Conservation (phyloP, 2,888 invertebrate species). For the Andrena hattorfiana region DNA sequence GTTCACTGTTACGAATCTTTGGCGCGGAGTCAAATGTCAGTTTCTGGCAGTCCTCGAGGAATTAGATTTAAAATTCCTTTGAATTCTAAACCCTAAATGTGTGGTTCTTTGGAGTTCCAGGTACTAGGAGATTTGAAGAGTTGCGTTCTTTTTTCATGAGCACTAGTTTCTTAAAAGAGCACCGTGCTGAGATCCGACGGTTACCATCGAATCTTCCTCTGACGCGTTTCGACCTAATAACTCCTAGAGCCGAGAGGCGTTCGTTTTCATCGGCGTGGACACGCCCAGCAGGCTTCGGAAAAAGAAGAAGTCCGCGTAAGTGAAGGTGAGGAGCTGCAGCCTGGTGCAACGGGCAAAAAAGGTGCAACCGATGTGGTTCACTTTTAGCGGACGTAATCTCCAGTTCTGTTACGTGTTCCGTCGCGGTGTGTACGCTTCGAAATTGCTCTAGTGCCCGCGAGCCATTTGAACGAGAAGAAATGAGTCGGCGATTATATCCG, state of each 20-base stretch:
- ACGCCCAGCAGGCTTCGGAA: conserved; percentile 33
- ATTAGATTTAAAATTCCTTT: too few species aligned
- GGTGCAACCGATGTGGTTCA: conserved; percentile 23
- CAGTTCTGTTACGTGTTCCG: conserved; percentile 32
- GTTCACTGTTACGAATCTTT: neutral
- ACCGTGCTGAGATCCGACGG: too few species aligned
- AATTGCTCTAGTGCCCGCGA: neutral
- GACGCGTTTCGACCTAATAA: neutral
- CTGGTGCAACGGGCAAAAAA: conserved; percentile 36
- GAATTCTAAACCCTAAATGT: too few species aligned
- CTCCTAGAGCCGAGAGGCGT: neutral
- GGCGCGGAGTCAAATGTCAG: too few species aligned
- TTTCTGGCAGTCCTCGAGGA: too few species aligned
- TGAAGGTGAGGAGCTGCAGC: conserved; percentile 43
- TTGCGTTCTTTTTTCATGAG: too few species aligned
- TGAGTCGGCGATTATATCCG: too few species aligned
- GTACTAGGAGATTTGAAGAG: too few species aligned
- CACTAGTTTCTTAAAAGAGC: too few species aligned
- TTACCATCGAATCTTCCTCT: too few species aligned
- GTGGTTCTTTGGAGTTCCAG: too few species aligned
- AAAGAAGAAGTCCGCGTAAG: conserved; percentile 32
- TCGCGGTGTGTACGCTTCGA: neutral
- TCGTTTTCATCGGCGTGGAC: conserved; percentile 22
- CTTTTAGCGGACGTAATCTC: conserved; percentile 32
- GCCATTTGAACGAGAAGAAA: too few species aligned